phyloP scores from a whole-genome alignment of 2,113 vertebrate species.

The Hyla sarda region DNA sequence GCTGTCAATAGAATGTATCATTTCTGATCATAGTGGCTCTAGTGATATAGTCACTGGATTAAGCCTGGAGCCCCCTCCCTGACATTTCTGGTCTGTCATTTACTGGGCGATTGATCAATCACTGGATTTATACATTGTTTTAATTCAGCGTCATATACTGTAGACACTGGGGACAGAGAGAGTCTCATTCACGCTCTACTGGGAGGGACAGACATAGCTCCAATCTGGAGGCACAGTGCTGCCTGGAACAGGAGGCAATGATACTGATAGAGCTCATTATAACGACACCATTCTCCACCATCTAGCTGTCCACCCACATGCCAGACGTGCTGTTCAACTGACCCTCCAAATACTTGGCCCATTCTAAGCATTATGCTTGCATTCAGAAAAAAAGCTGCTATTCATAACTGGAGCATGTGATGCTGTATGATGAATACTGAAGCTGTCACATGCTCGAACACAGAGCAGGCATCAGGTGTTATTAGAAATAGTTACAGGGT shows the following conservation, averaged over 20 bases:
- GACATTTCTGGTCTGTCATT: slow-evolving; percentile 28
- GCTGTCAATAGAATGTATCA: neutral
- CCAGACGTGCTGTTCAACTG: neutral
- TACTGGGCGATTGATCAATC: slow-evolving; percentile 33
- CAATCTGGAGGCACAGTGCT: neutral
- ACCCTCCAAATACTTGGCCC: slow-evolving; percentile 22
- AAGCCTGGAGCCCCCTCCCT: neutral
- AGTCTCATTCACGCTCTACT: slow-evolving; percentile 11
- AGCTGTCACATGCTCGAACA: neutral
- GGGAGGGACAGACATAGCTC: neutral
- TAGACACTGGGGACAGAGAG: neutral
- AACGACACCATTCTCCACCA: neutral
- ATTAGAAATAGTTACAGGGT: neutral
- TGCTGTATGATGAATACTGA: neutral
- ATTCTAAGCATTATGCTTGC: neutral
- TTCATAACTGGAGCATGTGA: neutral
- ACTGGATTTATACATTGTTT: slow-evolving; percentile 19
- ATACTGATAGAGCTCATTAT: slow-evolving; percentile 28
- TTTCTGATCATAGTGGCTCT: neutral
- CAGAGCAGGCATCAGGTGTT: neutral
- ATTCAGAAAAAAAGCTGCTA: neutral
- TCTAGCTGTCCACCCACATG: slow-evolving; percentile 39
- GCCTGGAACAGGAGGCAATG: slow-evolving; percentile 18
- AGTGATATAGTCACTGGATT: too few relatives aligned
- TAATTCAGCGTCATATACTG: neutral